A percentile compares a stretch with the other conserved stretches of the same genome.
phyloP scores from a whole-genome alignment of 2,888 invertebrate genomes.

The Fissipunctia ypsillon region DNA sequence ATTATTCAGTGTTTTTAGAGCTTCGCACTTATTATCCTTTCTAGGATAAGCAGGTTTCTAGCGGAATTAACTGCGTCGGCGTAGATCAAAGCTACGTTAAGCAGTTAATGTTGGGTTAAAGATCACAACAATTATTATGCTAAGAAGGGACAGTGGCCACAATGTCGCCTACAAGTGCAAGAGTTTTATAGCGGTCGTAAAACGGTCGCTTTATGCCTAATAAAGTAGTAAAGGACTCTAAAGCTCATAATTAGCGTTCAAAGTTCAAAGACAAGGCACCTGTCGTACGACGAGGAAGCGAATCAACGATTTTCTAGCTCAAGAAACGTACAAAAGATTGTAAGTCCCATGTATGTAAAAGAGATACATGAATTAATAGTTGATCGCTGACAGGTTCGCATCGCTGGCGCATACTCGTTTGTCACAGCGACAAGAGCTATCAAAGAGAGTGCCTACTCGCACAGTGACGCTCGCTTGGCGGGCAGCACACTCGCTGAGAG shows the following conservation, averaged over 20 bases:
- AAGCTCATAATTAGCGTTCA: no score
- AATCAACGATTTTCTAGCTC: no score
- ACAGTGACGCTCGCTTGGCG: neutral
- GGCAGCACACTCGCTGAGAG: neutral
- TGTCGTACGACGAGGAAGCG: neutral
- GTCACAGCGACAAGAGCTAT: neutral
- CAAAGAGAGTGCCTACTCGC: neutral
- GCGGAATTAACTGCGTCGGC: slow-evolving; percentile 32
- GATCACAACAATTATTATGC: slow-evolving; percentile 39
- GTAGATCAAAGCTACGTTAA: slow-evolving; percentile 29
- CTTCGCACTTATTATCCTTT: slow-evolving; percentile 16
- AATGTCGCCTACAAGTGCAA: slow-evolving; percentile 12
- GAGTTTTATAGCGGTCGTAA: slow-evolving; percentile 36
- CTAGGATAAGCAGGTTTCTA: slow-evolving; percentile 21
- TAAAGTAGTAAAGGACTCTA: no score
- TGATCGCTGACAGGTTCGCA: neutral
- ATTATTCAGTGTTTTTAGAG: slow-evolving; percentile 9
- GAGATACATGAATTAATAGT: neutral
- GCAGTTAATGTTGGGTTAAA: slow-evolving; percentile 36
- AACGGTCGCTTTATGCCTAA: slow-evolving; percentile 4
- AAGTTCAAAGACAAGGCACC: neutral
- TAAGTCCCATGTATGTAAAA: neutral
- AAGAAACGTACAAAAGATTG: no score
- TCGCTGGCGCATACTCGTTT: neutral
- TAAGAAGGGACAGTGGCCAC: slow-evolving; percentile 15